phyloP scores from a whole-genome alignment of 2,888 invertebrate species.

The Pyralis farinalis region DNA sequence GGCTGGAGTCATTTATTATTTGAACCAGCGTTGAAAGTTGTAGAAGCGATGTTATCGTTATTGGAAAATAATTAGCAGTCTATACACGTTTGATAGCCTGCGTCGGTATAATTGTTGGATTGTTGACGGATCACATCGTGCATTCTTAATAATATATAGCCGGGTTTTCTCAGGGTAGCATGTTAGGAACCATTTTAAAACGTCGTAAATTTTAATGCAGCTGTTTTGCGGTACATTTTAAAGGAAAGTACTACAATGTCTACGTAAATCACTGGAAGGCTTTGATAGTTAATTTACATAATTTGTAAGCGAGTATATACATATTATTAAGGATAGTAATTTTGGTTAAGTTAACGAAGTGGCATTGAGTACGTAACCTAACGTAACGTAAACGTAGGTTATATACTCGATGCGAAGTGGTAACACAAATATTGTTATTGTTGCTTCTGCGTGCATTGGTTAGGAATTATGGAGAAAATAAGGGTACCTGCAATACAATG shows the following conservation, averaged over 20 bases:
- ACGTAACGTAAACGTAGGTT: too few species aligned
- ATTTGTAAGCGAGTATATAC: too few species aligned
- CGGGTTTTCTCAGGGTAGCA: constrained; percentile 4
- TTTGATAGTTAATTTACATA: too few species aligned
- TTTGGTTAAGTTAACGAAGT: too few species aligned
- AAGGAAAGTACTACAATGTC: neutral
- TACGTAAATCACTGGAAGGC: too few species aligned
- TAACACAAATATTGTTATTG: too few species aligned
- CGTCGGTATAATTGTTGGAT: constrained; percentile 40
- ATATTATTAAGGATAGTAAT: too few species aligned
- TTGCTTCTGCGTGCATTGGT: too few species aligned
- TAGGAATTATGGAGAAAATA: too few species aligned
- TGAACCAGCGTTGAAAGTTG: constrained; percentile 20
- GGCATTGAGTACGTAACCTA: too few species aligned
- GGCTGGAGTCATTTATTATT: constrained; percentile 8
- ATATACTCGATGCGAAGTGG: too few species aligned
- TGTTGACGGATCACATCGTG: constrained; percentile 22
- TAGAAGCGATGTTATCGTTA: constrained; percentile 13
- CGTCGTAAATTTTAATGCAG: constrained; percentile 1
- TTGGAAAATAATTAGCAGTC: constrained; percentile 21
- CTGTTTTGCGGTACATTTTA: neutral
- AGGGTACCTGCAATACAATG: too few species aligned
- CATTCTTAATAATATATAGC: constrained; percentile 27
- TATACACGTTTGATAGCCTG: constrained; percentile 27
- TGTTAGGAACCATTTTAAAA: neutral